Base-by-base conservation (phyloP, 2,888 invertebrate genomes). In the Oxycera nigricornis region DNA sequence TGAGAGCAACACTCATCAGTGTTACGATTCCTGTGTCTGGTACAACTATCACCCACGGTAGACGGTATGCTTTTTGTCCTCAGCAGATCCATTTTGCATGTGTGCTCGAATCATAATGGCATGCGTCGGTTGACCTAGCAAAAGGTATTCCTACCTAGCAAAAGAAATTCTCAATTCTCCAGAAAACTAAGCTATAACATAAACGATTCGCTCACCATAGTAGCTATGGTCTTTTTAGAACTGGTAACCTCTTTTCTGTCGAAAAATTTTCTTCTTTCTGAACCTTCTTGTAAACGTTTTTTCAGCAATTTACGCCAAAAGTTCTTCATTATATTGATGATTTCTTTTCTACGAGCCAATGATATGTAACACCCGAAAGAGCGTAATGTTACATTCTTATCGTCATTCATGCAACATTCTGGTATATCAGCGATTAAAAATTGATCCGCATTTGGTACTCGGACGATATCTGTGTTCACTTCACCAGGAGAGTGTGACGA, bases 281-380 rank as follows among this genome's bases (percentile, higher is more conserved):
- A 2, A 52, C 52, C 1, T 11, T 20, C 52, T 9, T 9, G 7
- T 17, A 4, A 61, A 2, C 26, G 61, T 2, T 22, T 61, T 31
- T 28, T 94, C 94, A 1, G 94, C 94, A 85, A 94, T 92, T 79
- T 91, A 89, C 78, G 94, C 94, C 89, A 94, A 92, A 82, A 91
- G 94, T 83, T 93, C 91, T 3, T 93, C 92, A 83, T 91, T 80
- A 94, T 88, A 52, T 91, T 89, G 73, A 91, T 92, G 79, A 94
- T 88, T 74, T 86, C 85, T 79, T 90, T 90, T 68, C 91, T 84
- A 70, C 88, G 88, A n/a, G 90, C 81, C 9, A 90, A 81, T 0
- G 90, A 87, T 17, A 91, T 81, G 78, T 86, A 91, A 77, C 90
- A 90, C 1, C 91, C 91, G 59, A 87, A 86, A 2, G 86, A 83